Evolutionary conservation across 2,797 vertebrate species (phyloP).

Genomic region (Rhinophrynus dorsalis): DNA sequence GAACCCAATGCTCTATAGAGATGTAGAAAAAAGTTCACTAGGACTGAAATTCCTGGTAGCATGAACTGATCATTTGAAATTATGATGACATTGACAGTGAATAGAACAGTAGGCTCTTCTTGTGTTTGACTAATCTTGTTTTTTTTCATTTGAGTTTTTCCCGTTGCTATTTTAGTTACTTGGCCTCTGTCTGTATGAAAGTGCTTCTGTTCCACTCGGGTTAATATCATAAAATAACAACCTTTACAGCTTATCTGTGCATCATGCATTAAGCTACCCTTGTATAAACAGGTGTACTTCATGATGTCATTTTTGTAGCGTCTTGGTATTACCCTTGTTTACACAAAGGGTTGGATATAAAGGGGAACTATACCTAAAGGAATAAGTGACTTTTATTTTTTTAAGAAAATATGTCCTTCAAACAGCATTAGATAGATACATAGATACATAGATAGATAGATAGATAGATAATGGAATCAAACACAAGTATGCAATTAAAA

Average conservation of each 20-base stretch:
- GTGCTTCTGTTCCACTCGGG: background rate
- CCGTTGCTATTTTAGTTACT: background rate
- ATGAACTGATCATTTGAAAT: background rate
- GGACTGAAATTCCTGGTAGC: background rate
- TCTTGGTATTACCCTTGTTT: background rate
- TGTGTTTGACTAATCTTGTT: background rate
- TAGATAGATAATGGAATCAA: no score
- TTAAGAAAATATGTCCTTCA: no score
- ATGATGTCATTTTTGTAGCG: background rate
- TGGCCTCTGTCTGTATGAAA: background rate
- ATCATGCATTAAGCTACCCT: background rate
- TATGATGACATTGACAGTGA: background rate
- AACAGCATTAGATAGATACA: no score
- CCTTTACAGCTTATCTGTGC: background rate
- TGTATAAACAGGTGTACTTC: constrained; percentile 3
- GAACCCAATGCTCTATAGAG: no score
- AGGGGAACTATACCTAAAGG: no score
- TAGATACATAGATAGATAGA: no score
- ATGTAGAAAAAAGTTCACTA: background rate
- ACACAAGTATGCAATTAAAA: no score
- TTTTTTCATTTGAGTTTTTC: background rate
- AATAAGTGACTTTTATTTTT: no score
- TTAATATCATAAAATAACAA: background rate
- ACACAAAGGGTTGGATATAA: background rate
- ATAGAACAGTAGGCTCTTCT: no score